These are phyloP conservation scores for Gephyroberyx darwinii DNA, from an alignment of 2,797 vertebrate genomes.

Conservation along the genomic window DNA sequence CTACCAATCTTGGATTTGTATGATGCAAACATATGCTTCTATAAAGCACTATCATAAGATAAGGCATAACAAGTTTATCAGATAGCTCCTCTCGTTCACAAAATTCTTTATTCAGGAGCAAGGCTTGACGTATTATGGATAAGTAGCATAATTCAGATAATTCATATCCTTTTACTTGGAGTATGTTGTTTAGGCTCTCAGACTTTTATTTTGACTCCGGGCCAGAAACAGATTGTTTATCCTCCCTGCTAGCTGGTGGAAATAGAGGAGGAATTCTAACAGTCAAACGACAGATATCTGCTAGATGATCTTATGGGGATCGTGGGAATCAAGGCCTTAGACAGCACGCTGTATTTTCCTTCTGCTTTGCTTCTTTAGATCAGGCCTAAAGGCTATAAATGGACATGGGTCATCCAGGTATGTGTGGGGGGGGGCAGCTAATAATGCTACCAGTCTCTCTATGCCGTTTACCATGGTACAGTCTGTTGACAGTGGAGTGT, in stretches of 20 bases:
- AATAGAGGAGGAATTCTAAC: conserved; percentile 25
- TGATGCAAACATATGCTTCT: conserved; percentile 3
- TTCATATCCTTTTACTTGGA: conserved; percentile 23
- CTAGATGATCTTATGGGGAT: conserved; percentile 29
- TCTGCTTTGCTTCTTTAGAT: conserved; percentile 25
- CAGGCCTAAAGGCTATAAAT: conserved; percentile 45
- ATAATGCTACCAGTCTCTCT: conserved; percentile 30
- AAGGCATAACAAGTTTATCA: not conserved
- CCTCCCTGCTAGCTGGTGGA: conserved; percentile 17
- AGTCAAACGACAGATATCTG: conserved; percentile 47
- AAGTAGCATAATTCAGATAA: conserved; percentile 31
- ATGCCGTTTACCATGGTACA: conserved; percentile 17
- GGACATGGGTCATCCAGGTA: conserved; percentile 31
- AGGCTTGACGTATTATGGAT: conserved; percentile 19
- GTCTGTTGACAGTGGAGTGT: conserved; percentile 15
- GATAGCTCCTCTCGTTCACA: not conserved
- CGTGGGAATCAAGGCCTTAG: conserved; percentile 41
- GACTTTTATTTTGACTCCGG: conserved; percentile 29
- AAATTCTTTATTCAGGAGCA: not conserved
- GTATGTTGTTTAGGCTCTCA: conserved; percentile 20
- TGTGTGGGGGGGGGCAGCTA: conserved; percentile 30
- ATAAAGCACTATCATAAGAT: too few species aligned
- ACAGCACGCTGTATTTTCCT: conserved; percentile 25
- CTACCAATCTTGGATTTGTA: conserved; percentile 21
- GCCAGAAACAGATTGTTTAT: conserved; percentile 37